phyloP scores from a whole-genome alignment of 2,113 vertebrate genomes.

The Gallinago paraguaiae region DNA sequence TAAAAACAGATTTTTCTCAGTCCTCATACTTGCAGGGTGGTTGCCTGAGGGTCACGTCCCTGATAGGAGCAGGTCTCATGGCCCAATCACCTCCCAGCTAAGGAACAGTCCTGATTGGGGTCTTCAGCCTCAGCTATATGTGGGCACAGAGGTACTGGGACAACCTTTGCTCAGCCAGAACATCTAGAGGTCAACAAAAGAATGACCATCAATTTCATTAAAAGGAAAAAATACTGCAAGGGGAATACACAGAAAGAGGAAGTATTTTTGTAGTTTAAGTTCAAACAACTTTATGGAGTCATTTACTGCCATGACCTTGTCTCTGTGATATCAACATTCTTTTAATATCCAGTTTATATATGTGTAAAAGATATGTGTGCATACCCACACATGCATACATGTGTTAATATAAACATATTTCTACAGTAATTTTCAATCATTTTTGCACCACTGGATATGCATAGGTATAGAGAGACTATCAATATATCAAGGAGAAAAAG shows the following conservation, averaged over 20 bases:
- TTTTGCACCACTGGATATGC: neutral
- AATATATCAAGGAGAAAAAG: neutral
- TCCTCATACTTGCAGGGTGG: neutral
- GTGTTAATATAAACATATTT: neutral
- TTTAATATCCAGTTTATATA: neutral
- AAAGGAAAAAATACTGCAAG: neutral
- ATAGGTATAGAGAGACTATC: neutral
- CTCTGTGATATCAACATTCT: neutral
- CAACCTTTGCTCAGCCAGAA: neutral
- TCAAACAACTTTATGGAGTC: neutral
- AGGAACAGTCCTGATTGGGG: neutral
- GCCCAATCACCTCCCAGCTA: neutral
- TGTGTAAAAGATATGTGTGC: neutral
- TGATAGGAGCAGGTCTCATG: neutral
- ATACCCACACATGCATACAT: neutral
- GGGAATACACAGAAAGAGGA: neutral
- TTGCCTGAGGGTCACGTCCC: rapidly evolving
- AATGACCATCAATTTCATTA: neutral
- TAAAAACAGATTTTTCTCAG: neutral
- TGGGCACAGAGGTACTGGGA: neutral
- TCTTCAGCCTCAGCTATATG: neutral
- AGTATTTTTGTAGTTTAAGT: neutral
- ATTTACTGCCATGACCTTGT: neutral
- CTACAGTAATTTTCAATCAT: neutral
- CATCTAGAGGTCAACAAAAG: neutral